Evolutionary conservation across 2,888 invertebrate species (phyloP).

Genomic region (Branchipolynoe longqiensis): DNA sequence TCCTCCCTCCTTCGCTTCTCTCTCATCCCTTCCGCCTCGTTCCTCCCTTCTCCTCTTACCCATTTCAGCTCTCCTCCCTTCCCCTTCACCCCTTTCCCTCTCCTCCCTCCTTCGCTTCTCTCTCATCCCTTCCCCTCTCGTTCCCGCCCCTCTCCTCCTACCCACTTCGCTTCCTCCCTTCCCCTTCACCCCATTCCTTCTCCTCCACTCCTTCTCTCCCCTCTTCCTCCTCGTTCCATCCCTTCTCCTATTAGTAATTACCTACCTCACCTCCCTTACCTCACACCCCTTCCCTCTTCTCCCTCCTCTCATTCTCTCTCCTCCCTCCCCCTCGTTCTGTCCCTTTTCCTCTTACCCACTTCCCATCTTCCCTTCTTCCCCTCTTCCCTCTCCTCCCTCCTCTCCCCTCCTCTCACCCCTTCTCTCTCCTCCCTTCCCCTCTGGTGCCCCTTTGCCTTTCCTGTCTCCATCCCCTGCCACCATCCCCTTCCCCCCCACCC

Average conservation of each 20-base stretch:
- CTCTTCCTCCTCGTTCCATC: not conserved
- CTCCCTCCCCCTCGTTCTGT: not conserved
- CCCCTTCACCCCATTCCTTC: not conserved
- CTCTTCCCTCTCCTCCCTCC: not conserved
- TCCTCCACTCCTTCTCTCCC: not conserved
- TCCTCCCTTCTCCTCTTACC: not conserved
- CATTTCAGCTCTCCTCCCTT: not conserved
- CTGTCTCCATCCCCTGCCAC: not conserved
- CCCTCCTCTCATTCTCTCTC: not conserved
- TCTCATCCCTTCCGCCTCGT: not conserved
- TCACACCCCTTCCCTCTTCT: not conserved
- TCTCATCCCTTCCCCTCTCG: not conserved
- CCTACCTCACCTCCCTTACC: not conserved
- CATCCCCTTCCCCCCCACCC: not conserved
- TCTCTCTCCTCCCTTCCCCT: not conserved
- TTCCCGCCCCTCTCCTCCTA: not conserved
- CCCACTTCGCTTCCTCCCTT: not conserved
- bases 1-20: not conserved
- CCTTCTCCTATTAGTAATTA: not conserved
- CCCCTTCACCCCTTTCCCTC: not conserved
- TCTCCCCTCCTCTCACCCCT: not conserved
- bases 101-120: not conserved
- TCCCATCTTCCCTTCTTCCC: not conserved
- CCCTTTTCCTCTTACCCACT: not conserved
- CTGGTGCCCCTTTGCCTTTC: not conserved